Evolutionary conservation across 2,113 vertebrate genomes (phyloP).

Genomic region (Halichoeres trimaculatus): DNA sequence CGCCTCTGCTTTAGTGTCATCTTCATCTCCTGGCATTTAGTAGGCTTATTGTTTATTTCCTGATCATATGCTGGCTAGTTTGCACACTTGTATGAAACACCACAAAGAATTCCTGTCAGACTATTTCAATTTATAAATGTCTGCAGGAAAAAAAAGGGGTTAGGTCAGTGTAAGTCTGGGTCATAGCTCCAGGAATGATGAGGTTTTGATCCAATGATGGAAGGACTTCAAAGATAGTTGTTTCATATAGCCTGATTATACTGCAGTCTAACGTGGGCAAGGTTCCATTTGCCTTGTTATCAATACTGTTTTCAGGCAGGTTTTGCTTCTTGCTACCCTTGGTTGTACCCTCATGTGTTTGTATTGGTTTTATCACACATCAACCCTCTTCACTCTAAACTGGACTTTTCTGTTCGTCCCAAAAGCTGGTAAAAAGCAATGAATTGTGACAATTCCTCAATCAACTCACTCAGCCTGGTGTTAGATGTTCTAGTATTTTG

Average conservation of each 20-base stretch:
- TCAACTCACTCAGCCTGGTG: conserved; percentile 9
- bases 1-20: neutral
- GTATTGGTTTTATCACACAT: conserved; percentile 2
- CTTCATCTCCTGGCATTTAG: conserved; percentile 9
- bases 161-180: neutral
- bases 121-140: neutral
- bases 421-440: conserved; percentile 13
- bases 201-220: conserved; percentile 13
- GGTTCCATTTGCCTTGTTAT: conserved; percentile 13
- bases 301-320: conserved; percentile 14
- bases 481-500: conserved; percentile 20
- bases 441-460: neutral
- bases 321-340: conserved; percentile 5
- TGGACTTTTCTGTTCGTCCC: conserved; percentile 3
- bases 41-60: neutral
- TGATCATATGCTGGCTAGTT: neutral
- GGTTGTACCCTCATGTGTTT: neutral
- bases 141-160: neutral
- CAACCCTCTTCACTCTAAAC: neutral
- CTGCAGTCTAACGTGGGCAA: conserved; percentile 17
- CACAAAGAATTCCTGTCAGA: neutral
- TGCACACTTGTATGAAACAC: neutral
- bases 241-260: conserved; percentile 42
- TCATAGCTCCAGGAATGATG: neutral
- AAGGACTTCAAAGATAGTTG: conserved; percentile 15